Evolutionary conservation across 2,888 invertebrate genomes (phyloP).

Genomic region (Leucophenga maculata): DNA sequence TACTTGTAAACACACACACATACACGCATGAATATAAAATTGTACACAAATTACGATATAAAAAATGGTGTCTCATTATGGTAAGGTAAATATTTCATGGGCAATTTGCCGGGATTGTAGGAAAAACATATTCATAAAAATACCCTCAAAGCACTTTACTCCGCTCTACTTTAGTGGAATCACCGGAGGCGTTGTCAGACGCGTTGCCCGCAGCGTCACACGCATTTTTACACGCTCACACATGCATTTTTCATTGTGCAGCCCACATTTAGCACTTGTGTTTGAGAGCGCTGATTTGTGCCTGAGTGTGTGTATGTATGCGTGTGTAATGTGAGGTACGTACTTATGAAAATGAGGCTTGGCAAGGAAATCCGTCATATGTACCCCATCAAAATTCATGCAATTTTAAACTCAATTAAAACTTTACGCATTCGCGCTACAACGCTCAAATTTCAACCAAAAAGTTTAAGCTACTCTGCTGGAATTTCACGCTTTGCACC

Average conservation of each 20-base stretch:
- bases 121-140: slow-evolving; percentile 49
- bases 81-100: slow-evolving; percentile 56
- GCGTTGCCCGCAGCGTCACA: neutral
- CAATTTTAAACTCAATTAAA: slow-evolving; percentile 70
- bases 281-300: neutral
- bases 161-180: no score
- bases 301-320: neutral
- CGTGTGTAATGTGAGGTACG: neutral
- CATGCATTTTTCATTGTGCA: neutral
- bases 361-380: slow-evolving; percentile 20
- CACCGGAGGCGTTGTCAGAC: no score
- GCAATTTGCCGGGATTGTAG: slow-evolving; percentile 67
- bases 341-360: neutral
- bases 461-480: slow-evolving; percentile 21
- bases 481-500: no score
- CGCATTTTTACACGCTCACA: neutral
- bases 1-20: no score
- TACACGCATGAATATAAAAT: neutral
- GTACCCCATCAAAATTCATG: slow-evolving; percentile 42
- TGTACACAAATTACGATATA: slow-evolving; percentile 59
- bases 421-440: slow-evolving; percentile 54
- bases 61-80: slow-evolving; percentile 63
- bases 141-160: slow-evolving; percentile 46
- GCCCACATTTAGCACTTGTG: neutral
- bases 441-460: neutral